A percentile compares a stretch with the other conserved stretches of the same genome.
These are phyloP conservation scores for Silvanus unidentatus DNA, from an alignment of 2,888 invertebrate species.

Conservation along the genomic window DNA sequence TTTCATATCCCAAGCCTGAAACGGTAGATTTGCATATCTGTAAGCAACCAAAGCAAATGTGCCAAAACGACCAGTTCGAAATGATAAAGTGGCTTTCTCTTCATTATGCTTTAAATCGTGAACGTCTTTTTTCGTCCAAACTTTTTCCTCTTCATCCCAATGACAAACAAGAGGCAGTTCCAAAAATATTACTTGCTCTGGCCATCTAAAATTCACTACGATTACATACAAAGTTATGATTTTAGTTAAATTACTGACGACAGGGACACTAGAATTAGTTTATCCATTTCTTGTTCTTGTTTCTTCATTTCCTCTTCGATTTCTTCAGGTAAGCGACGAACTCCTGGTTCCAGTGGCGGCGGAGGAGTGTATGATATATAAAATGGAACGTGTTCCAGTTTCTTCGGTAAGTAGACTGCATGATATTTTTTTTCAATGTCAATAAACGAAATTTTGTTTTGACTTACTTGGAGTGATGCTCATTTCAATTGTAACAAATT, in stretches of 20 bases:
- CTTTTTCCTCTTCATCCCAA: conserved; percentile 35
- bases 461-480: conserved; percentile 53
- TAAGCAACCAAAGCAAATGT: conserved; percentile 69
- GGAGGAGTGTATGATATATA: conserved; percentile 64
- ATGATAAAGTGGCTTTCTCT: conserved; percentile 72
- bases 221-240: conserved; percentile 51
- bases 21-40: conserved; percentile 74
- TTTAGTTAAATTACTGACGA: conserved; percentile 52
- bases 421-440: conserved; percentile 20
- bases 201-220: conserved; percentile 27
- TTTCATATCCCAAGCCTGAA: conserved; percentile 78
- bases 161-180: conserved; percentile 40
- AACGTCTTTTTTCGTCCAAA: conserved; percentile 37
- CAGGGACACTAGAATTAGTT: conserved; percentile 62
- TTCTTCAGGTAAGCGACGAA: conserved; percentile 68
- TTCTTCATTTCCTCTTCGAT: conserved; percentile 72
- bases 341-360: conserved; percentile 55
- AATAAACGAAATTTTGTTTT: conserved; percentile 9
- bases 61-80: conserved; percentile 63
- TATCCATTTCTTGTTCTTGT: conserved; percentile 68
- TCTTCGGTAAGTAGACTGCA: conserved; percentile 55
- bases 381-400: conserved; percentile 56
- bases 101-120: conserved; percentile 67
- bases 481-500: conserved; percentile 47
- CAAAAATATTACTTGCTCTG: conserved; percentile 41